Conservation (phyloP, 2,797 vertebrate species). For the Neosalanx taihuensis region DNA sequence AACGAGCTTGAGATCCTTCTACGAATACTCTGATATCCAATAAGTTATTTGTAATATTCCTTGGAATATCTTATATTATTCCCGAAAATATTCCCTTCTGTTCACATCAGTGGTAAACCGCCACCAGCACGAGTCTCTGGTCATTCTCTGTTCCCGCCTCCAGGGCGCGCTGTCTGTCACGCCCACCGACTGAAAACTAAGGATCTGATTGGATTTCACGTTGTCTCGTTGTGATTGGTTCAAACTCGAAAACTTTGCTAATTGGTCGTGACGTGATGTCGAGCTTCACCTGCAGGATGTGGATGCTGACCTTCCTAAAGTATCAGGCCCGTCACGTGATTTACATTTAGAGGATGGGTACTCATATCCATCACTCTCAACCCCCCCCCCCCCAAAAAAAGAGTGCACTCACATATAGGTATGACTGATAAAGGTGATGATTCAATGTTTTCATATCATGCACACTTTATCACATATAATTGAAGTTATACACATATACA, state of each 20-base stretch:
- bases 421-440: too few relatives aligned
- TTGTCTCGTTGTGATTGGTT: slow-evolving; percentile 55
- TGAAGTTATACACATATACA: too few relatives aligned
- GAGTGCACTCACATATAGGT: too few relatives aligned
- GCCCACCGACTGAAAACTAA: slow-evolving; percentile 40
- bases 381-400: background rate
- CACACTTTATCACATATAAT: too few relatives aligned
- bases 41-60: slow-evolving; percentile 25
- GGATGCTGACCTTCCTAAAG: slow-evolving; percentile 21
- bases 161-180: slow-evolving; percentile 41
- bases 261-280: slow-evolving; percentile 27
- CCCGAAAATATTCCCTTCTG: slow-evolving; percentile 43
- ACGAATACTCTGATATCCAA: slow-evolving; percentile 36
- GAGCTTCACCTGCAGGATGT: slow-evolving; percentile 44
- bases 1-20: slow-evolving; percentile 26
- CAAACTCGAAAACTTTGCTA: slow-evolving; percentile 41
- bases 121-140: slow-evolving; percentile 63
- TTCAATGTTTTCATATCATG: too few relatives aligned
- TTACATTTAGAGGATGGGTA: background rate
- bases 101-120: slow-evolving; percentile 73
- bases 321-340: background rate
- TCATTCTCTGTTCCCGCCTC: slow-evolving; percentile 43
- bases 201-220: slow-evolving; percentile 56
- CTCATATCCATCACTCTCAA: background rate
- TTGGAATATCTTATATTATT: slow-evolving; percentile 25